phyloP scores from a whole-genome alignment of 1,140 invertebrate species.

The Batillaria attramentaria region DNA sequence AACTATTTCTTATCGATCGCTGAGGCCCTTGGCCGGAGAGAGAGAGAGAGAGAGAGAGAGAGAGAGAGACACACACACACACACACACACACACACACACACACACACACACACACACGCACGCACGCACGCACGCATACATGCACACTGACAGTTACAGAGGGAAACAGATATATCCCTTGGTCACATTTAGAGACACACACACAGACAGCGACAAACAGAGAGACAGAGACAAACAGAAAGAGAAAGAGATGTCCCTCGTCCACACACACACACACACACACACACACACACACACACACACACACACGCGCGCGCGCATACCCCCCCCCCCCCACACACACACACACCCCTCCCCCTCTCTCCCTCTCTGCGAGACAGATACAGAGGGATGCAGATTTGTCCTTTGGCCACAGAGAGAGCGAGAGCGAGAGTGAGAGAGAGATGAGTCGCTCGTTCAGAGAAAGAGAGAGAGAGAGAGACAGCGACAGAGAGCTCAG shows the following conservation, averaged over 20 bases:
- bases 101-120: conserved; percentile 9
- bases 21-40: too few relatives aligned
- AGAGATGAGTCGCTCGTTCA: too few relatives aligned
- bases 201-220: neutral
- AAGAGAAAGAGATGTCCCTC: neutral
- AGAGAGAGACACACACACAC: neutral
- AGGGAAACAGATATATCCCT: neutral
- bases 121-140: neutral
- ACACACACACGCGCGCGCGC: too few relatives aligned
- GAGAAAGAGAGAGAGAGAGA: conserved; percentile 2
- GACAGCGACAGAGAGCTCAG: neutral
- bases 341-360: too few relatives aligned
- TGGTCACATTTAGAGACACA: neutral
- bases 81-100: conserved; percentile 11
- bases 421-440: neutral
- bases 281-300: neutral
- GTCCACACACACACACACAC: neutral
- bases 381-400: too few relatives aligned
- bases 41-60: conserved; percentile 11
- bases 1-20: too few relatives aligned
- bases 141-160: neutral
- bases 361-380: too few relatives aligned
- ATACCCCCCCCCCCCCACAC: too few relatives aligned
- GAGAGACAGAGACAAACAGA: neutral
- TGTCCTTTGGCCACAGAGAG: too few relatives aligned